Percentiles rank a stretch among this genome's conserved stretches.
Evolutionary conservation across 2,888 invertebrate genomes (phyloP).

Genomic region (Caradrina clavipalpis): DNA sequence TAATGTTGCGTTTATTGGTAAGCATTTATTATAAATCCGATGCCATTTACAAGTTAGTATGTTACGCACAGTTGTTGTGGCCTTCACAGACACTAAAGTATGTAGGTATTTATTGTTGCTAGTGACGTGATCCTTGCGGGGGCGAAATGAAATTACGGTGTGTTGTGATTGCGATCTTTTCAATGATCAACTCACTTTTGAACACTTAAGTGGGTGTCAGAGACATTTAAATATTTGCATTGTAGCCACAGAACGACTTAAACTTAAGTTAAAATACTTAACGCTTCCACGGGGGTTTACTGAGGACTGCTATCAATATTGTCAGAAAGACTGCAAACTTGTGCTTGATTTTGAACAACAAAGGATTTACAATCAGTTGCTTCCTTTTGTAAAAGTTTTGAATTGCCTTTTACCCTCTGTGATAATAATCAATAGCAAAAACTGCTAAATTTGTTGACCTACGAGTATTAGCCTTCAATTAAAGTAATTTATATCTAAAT

Average conservation of each 20-base stretch:
- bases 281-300: conserved; percentile 8
- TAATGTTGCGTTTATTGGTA: conserved; percentile 41
- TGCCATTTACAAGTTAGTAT: conserved; percentile 40
- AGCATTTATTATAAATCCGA: conserved; percentile 40
- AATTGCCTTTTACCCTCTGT: background rate
- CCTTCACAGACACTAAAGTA: conserved; percentile 70
- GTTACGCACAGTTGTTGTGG: conserved; percentile 61
- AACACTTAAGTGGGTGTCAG: conserved; percentile 73
- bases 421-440: background rate
- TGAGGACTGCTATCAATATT: conserved; percentile 4
- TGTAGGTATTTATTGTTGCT: conserved; percentile 69
- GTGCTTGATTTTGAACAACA: conserved; percentile 31
- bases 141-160: conserved; percentile 85
- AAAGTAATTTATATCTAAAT: too few relatives aligned
- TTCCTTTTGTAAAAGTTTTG: conserved; percentile 10
- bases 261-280: conserved; percentile 24
- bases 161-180: conserved; percentile 81
- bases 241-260: conserved; percentile 49
- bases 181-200: conserved; percentile 80
- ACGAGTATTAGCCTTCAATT: background rate
- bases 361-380: background rate
- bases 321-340: background rate
- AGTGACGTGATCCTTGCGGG: conserved; percentile 83
- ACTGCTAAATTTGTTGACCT: background rate
- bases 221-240: conserved; percentile 67